Percentiles rank a stretch among this genome's conserved stretches.
Conservation (phyloP, 2,888 invertebrate genomes). For the Tenodera sinensis region DNA sequence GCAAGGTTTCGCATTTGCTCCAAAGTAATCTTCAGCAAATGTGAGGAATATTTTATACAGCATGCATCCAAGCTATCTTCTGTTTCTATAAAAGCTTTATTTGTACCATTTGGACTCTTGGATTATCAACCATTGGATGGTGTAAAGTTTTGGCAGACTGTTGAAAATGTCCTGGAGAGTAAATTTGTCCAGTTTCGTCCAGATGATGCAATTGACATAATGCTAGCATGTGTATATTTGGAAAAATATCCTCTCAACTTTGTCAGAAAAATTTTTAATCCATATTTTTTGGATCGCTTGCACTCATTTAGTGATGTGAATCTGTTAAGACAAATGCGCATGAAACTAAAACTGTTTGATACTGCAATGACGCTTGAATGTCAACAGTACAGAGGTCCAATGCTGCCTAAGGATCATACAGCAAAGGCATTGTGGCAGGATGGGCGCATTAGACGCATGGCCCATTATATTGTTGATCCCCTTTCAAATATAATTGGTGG, state of each 20-base stretch:
- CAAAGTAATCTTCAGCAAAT: constrained; percentile 53
- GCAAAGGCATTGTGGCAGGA: constrained; percentile 53
- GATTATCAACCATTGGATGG: constrained; percentile 52
- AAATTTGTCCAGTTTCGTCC: constrained; percentile 56
- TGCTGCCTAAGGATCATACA: constrained; percentile 53
- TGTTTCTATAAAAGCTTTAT: constrained; percentile 53
- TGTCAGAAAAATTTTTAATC: constrained; percentile 56
- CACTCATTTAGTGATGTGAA: constrained; percentile 44
- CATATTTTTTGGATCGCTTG: constrained; percentile 58
- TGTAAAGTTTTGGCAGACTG: constrained; percentile 53
- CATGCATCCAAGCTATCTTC: constrained; percentile 50
- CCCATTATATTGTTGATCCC: constrained; percentile 48
- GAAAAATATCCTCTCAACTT: constrained; percentile 59
- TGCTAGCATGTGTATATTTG: constrained; percentile 62
- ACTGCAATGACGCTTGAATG: constrained; percentile 62
- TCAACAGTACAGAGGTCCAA: constrained; percentile 54
- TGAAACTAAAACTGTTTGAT: constrained; percentile 59
- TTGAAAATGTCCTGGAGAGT: constrained; percentile 53
- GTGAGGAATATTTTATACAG: constrained; percentile 54
- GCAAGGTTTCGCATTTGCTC: constrained; percentile 57
- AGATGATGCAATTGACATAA: constrained; percentile 56
- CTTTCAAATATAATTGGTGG: constrained; percentile 50
- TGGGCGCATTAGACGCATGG: constrained; percentile 50
- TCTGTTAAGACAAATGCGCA: constrained; percentile 42
- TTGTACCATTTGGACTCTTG: constrained; percentile 60